phyloP scores from a whole-genome alignment of 2,113 vertebrate species.

The Rhodinocichla rosea region DNA sequence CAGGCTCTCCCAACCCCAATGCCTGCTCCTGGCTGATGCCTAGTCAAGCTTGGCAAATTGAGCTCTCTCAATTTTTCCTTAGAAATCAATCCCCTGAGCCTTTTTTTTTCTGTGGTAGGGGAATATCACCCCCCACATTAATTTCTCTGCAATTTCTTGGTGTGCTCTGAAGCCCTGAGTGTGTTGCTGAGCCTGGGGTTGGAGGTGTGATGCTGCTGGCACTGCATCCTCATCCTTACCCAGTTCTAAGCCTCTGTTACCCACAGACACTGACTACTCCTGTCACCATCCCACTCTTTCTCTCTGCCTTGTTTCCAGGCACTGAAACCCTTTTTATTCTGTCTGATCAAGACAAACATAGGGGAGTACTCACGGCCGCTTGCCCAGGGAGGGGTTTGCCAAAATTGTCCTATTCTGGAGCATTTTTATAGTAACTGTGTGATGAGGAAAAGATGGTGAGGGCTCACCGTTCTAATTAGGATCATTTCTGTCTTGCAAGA shows the following conservation, averaged over 20 bases:
- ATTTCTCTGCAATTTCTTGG: not conserved
- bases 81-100: not conserved
- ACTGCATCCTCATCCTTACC: not conserved
- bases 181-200: not conserved
- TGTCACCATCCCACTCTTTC: not conserved
- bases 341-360: conserved; percentile 5
- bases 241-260: not conserved
- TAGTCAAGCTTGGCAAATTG: not conserved
- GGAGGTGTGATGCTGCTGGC: not conserved
- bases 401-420: conserved; percentile 17
- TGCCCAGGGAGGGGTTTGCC: not conserved
- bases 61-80: conserved; percentile 16
- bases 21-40: not conserved
- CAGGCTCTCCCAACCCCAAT: no score
- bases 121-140: not conserved
- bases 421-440: conserved; percentile 35
- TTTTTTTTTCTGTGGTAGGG: not conserved
- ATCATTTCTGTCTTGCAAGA: conserved; percentile 58
- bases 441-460: conserved; percentile 49
- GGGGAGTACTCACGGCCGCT: not conserved
- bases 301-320: not conserved
- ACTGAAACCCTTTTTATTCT: not conserved
- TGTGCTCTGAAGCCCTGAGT: not conserved
- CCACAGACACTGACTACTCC: not conserved
- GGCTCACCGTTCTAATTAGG: conserved; percentile 67